Evolutionary conservation across 2,888 invertebrate species (phyloP), one percentile per base, ranked within the genome.

Genomic region (Marronus borbonicus): DNA sequence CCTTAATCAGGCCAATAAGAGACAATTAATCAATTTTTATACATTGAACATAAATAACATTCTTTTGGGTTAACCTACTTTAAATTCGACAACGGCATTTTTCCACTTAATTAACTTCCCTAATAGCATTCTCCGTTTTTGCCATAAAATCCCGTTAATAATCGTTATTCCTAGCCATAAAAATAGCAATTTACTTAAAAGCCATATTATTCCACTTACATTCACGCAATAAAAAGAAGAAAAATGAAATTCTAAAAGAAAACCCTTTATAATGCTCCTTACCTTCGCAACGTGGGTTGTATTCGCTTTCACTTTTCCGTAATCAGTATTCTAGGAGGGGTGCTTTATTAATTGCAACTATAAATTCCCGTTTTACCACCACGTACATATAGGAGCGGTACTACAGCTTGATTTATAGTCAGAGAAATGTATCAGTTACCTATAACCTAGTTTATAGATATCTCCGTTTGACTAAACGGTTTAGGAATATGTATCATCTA

Each of bases 341-440:
- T 68, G 50, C 50, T 50, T 68, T 68, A 68, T 68, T 68, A 68
- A 68, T 68, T 68, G 68, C 68, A 68, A 68, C 68, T 68, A 68
- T 68, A 68, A 68, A 68, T 68, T 68, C 50, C 8, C 68, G 50
- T 50, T 50, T 50, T 68, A 50, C 50, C 52, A 50, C 55, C 55
- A 58, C 20, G 10, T 17, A 58, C 8, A 17, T 58, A 58, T 8
- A 8, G 20, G 31, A 62, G 14, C 62, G 14, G 68, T 28, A 66
- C 39, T 10, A 31, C 24, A 31, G 49, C 28, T 39, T 68, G 68
- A 68, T 68, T 68, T 68, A 68, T 68, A 5, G 68, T 50, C n/a
- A 24, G 24, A 49, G 68, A 68, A 68, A 68, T 50, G 68, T 68
- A 39, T 50, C 49, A 50, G 39, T 50, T 28, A 62, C 62, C 55